Evolutionary conservation across 2,888 invertebrate species (phyloP).

Genomic region (Agrotis clavis): DNA sequence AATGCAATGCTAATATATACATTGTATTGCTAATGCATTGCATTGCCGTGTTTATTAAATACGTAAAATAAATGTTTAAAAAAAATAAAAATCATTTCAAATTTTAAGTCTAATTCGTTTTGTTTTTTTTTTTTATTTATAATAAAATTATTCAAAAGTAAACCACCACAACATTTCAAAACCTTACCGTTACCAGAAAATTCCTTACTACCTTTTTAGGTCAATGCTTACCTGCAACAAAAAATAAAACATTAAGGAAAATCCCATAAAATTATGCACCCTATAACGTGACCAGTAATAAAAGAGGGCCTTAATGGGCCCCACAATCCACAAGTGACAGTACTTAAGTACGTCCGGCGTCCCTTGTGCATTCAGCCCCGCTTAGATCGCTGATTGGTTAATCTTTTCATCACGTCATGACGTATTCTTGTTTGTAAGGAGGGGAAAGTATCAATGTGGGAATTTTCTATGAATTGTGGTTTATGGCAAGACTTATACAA

Average conservation of each 20-base stretch:
- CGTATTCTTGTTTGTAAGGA: not conserved
- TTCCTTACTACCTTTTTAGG: too few species aligned
- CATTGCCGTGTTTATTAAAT: too few species aligned
- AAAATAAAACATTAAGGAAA: constrained; percentile 23
- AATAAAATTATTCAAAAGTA: too few species aligned
- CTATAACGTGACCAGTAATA: constrained; percentile 28
- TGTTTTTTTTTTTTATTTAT: too few species aligned
- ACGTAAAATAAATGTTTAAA: too few species aligned
- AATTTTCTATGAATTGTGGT: not conserved
- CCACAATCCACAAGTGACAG: not conserved
- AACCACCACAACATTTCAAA: too few species aligned
- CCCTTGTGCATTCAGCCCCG: not conserved
- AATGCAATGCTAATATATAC: too few species aligned
- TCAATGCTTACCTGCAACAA: constrained; percentile 51
- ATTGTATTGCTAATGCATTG: too few species aligned
- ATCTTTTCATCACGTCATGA: constrained; percentile 10
- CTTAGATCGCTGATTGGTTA: constrained; percentile 4
- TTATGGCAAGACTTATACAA: not conserved
- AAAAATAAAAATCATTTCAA: too few species aligned
- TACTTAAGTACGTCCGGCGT: constrained; percentile 7
- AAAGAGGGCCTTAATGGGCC: not conserved
- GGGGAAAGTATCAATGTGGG: not conserved
- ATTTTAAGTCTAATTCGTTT: too few species aligned
- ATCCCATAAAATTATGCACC: constrained; percentile 27
- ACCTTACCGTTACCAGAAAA: not conserved